Evolutionary conservation across 92 coral and sea anemone species (phyloP).

Genomic region (Nematostella vectensis): DNA sequence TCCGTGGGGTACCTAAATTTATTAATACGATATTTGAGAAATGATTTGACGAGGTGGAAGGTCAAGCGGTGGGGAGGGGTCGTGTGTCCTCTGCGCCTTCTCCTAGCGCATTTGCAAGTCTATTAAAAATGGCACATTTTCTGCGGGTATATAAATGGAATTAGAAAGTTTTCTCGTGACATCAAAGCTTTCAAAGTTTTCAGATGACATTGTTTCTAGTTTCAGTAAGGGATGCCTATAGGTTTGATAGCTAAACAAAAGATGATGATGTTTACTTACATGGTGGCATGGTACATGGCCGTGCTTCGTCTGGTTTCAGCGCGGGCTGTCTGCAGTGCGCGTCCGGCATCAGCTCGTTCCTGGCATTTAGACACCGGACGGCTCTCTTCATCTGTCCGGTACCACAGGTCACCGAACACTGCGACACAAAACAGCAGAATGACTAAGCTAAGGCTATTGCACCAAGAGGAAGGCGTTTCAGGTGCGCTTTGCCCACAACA

Average conservation of each 20-base stretch:
- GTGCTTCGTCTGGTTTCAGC: conserved; percentile 67
- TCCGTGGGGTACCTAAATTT: conserved; percentile 53
- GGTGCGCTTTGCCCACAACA: too few species aligned
- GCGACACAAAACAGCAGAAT: background rate
- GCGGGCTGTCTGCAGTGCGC: conserved; percentile 50
- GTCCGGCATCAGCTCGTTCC: conserved; percentile 34
- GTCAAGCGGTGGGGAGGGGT: background rate
- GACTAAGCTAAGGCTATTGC: too few species aligned
- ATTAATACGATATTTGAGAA: background rate
- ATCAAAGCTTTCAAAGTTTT: too few species aligned
- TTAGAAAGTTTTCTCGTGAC: too few species aligned
- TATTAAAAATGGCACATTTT: too few species aligned
- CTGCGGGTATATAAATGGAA: background rate
- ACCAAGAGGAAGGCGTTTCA: too few species aligned
- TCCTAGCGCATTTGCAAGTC: background rate
- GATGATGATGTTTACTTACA: conserved; percentile 80
- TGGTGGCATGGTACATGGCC: conserved; percentile 58
- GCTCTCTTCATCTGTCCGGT: conserved; percentile 69
- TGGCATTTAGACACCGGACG: conserved; percentile 60
- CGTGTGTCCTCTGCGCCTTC: background rate
- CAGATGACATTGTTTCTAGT: too few species aligned
- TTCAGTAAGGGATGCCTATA: too few species aligned
- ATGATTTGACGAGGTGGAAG: background rate
- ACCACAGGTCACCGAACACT: conserved; percentile 77
- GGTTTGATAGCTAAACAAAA: too few species aligned